Percentiles rank a stretch among this genome's conserved stretches.
Evolutionary conservation across 2,888 invertebrate species (phyloP).

Genomic region (Aspidiotus rigidus): DNA sequence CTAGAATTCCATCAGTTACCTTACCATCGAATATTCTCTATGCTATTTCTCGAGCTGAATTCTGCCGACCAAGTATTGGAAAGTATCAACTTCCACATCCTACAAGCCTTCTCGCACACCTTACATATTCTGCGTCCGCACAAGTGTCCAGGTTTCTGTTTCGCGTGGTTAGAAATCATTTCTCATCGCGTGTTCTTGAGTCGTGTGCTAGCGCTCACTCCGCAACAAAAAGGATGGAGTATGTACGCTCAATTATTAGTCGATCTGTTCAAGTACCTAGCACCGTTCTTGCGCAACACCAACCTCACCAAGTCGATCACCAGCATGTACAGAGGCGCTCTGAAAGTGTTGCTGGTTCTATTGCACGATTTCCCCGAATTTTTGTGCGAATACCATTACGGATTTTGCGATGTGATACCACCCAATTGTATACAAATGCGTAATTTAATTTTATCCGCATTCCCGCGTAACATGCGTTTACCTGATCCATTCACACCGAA

Average conservation of each 20-base stretch:
- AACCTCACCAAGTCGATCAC: conserved; percentile 91
- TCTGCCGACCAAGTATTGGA: conserved; percentile 88
- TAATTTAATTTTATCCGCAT: conserved; percentile 94
- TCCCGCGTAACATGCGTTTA: conserved; percentile 93
- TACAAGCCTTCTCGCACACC: conserved; percentile 93
- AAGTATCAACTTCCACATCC: conserved; percentile 83
- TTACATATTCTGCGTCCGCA: conserved; percentile 85
- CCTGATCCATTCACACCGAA: conserved; percentile 99
- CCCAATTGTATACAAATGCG: conserved; percentile 99
- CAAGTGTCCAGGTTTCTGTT: conserved; percentile 92
- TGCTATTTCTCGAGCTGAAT: conserved; percentile 92
- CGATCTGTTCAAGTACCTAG: conserved; percentile 91
- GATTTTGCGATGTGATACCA: conserved; percentile 97
- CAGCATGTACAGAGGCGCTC: conserved; percentile 87
- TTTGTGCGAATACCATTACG: conserved; percentile 97
- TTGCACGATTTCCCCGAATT: conserved; percentile 99
- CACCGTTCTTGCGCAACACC: conserved; percentile 94
- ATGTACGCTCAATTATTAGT: conserved; percentile 93
- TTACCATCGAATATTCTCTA: conserved; percentile 92
- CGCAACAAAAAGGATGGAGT: conserved; percentile 92
- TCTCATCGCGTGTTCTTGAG: conserved; percentile 95
- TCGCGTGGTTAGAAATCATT: conserved; percentile 95
- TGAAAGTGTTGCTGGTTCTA: conserved; percentile 86
- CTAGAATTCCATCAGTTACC: conserved; percentile 93
- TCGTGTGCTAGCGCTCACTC: conserved; percentile 78